Percentiles rank a stretch among this genome's conserved stretches.
Evolutionary conservation across 2,113 vertebrate species (phyloP).

Genomic region (Rostratula benghalensis): DNA sequence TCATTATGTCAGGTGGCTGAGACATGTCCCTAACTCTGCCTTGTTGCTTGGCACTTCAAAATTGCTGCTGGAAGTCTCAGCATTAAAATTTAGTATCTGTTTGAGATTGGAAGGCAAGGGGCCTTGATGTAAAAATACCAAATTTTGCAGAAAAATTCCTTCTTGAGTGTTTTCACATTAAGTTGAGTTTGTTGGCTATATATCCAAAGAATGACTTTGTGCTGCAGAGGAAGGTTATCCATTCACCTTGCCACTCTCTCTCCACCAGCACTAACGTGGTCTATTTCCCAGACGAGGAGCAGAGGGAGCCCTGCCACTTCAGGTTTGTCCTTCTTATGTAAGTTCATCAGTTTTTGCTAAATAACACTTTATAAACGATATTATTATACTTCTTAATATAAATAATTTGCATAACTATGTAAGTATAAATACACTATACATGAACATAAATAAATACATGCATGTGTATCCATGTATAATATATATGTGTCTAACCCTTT

Average conservation of each 20-base stretch:
- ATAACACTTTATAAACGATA: background rate
- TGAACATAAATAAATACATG: background rate
- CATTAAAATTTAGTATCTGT: background rate
- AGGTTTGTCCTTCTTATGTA: background rate
- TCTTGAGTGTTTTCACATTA: background rate
- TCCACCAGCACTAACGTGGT: rapidly evolving
- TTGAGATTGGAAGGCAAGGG: background rate
- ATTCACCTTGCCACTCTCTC: rapidly evolving
- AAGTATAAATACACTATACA: background rate
- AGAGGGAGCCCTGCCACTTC: background rate
- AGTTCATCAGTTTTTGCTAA: background rate
- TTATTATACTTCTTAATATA: background rate
- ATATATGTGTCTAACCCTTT: background rate
- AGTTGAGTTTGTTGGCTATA: background rate
- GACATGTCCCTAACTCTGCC: background rate
- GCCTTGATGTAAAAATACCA: background rate
- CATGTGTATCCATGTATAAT: background rate
- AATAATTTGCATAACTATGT: background rate
- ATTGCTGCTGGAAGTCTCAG: background rate
- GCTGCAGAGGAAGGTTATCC: background rate
- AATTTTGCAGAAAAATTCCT: background rate
- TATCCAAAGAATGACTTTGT: background rate
- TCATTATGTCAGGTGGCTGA: background rate
- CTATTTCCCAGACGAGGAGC: background rate
- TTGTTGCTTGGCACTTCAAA: background rate